Percentiles rank a stretch among this genome's conserved stretches.
Conservation (phyloP, 2,113 vertebrate species). For the Notarius lentiginosus region DNA sequence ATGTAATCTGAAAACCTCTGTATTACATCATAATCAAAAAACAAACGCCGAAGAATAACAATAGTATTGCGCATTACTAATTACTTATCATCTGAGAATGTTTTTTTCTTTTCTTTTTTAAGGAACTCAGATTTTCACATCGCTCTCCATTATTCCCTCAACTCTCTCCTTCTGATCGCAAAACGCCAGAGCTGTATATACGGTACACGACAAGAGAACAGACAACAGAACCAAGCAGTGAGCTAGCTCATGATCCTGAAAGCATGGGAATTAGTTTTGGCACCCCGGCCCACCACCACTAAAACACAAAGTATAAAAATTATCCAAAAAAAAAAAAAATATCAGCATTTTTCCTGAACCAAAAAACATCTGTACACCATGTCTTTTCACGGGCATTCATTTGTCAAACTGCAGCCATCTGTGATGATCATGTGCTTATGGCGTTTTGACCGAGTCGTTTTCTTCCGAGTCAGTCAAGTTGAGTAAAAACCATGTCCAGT, state of each 20-base stretch:
- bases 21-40: neutral
- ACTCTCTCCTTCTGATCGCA: neutral
- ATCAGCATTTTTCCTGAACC: neutral
- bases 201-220: neutral
- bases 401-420: constrained; percentile 23
- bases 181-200: neutral
- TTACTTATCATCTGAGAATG: neutral
- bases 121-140: neutral
- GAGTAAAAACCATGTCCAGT: neutral
- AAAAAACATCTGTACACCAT: neutral
- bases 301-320: neutral
- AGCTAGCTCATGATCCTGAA: neutral
- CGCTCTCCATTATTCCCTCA: neutral
- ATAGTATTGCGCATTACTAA: too few species aligned
- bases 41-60: neutral
- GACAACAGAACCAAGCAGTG: neutral
- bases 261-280: neutral
- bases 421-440: constrained; percentile 19
- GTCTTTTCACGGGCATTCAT: neutral
- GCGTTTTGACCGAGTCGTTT: constrained; percentile 11
- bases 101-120: neutral
- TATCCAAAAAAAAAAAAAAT: neutral
- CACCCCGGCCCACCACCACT: neutral
- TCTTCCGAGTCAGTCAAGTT: constrained; percentile 26
- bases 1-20: neutral